A percentile compares a stretch with the other conserved stretches of the same genome.
Conservation (phyloP, 2,888 invertebrate species). For the Lydus trimaculatus region DNA sequence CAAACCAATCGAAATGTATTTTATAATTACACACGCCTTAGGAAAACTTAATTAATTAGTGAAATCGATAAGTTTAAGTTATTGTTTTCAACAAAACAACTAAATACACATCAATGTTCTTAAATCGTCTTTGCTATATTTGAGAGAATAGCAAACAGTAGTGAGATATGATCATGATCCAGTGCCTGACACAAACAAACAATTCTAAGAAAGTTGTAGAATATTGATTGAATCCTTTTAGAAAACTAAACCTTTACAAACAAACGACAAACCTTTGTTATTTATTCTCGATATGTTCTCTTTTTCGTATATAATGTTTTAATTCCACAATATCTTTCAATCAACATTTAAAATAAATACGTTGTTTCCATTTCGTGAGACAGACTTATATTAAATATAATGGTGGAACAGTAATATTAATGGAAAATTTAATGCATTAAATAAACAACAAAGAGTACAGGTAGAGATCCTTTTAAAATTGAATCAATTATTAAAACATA, state of each 20-base stretch:
- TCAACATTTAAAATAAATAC: not conserved
- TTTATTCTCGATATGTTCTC: not conserved
- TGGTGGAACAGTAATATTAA: not conserved
- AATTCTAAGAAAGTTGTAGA: slow-evolving; percentile 28
- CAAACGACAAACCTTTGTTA: slow-evolving; percentile 17
- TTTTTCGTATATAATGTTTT: not conserved
- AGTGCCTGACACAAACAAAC: slow-evolving; percentile 39
- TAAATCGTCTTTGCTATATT: not conserved
- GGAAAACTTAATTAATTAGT: not conserved
- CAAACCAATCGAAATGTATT: too few relatives aligned
- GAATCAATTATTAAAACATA: not conserved
- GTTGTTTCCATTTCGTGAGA: not conserved
- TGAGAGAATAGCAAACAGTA: too few relatives aligned
- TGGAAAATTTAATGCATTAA: too few relatives aligned
- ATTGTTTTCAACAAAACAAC: not conserved
- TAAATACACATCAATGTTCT: not conserved
- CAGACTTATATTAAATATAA: not conserved
- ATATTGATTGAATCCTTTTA: slow-evolving; percentile 32
- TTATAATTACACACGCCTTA: too few relatives aligned
- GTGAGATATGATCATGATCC: slow-evolving; percentile 37
- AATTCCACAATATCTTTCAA: not conserved
- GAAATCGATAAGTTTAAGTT: too few relatives aligned
- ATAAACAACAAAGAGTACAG: too few relatives aligned
- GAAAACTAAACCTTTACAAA: slow-evolving; percentile 30
- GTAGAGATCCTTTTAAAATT: not conserved